These are phyloP conservation scores for Alethe diademata DNA, from an alignment of 2,113 vertebrate species.

Conservation along the genomic window DNA sequence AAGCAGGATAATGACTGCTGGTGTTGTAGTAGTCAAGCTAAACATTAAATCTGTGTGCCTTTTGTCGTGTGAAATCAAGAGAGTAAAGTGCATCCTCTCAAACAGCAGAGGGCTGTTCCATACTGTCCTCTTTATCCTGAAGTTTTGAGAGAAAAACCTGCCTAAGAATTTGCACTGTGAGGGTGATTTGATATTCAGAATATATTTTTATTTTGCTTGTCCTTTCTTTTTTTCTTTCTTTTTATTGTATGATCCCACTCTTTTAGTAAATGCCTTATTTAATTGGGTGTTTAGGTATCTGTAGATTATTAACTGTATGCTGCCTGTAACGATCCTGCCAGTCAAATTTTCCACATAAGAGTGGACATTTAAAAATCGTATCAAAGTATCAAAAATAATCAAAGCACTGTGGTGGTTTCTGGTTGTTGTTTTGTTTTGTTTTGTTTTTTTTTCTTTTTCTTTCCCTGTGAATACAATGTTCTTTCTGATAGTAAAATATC, in stretches of 20 bases:
- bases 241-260: not conserved
- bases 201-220: not conserved
- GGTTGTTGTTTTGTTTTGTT: too few species aligned
- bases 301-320: not conserved
- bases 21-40: not conserved
- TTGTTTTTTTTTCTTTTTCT: not conserved
- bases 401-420: not conserved
- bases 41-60: not conserved
- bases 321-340: not conserved
- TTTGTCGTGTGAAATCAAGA: not conserved
- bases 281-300: not conserved
- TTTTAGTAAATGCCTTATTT: not conserved
- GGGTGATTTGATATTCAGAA: rapidly evolving
- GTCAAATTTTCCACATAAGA: not conserved
- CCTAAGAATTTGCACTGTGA: not conserved
- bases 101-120: not conserved
- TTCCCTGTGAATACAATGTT: not conserved
- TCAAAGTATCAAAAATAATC: not conserved
- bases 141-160: not conserved
- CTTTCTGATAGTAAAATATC: not conserved
- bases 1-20: not conserved
- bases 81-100: not conserved
- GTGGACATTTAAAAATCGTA: not conserved
- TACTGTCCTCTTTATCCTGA: not conserved
- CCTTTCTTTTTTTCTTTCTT: not conserved